Evolutionary conservation across 2,113 vertebrate genomes (phyloP).

Genomic region (Agelaius phoeniceus): DNA sequence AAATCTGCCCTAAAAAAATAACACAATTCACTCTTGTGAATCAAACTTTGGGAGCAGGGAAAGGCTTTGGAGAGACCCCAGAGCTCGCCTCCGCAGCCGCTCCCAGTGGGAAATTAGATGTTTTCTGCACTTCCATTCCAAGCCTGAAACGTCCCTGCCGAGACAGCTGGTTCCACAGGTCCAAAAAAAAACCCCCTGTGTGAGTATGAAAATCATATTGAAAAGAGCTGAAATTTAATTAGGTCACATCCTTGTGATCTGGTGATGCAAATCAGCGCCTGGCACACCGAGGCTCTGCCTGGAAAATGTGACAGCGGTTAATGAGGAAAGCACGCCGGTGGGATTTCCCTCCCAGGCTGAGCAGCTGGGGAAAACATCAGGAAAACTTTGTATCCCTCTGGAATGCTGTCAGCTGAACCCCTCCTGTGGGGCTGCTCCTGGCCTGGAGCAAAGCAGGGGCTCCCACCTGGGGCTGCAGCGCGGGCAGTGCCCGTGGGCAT

Average conservation of each 20-base stretch:
- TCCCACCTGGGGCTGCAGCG: rapidly evolving
- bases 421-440: background rate
- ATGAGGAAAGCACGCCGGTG: constrained; percentile 15
- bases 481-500: rapidly evolving
- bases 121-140: background rate
- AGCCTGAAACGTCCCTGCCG: background rate
- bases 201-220: constrained; percentile 50
- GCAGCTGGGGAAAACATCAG: background rate
- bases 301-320: constrained; percentile 6
- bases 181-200: background rate
- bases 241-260: constrained; percentile 49
- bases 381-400: background rate
- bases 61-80: background rate
- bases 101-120: background rate
- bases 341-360: background rate
- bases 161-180: constrained; percentile 8
- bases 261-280: background rate
- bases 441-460: rapidly evolving
- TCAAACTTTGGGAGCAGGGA: background rate
- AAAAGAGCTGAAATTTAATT: constrained; percentile 48
- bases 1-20: background rate
- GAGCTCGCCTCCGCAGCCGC: rapidly evolving
- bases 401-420: background rate
- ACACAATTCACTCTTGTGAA: background rate
- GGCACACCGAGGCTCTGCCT: background rate